Percentiles rank a stretch among this genome's conserved stretches.
These are phyloP conservation scores for Drosophila rellima DNA, from an alignment of 2,888 invertebrate species.

Conservation along the genomic window DNA sequence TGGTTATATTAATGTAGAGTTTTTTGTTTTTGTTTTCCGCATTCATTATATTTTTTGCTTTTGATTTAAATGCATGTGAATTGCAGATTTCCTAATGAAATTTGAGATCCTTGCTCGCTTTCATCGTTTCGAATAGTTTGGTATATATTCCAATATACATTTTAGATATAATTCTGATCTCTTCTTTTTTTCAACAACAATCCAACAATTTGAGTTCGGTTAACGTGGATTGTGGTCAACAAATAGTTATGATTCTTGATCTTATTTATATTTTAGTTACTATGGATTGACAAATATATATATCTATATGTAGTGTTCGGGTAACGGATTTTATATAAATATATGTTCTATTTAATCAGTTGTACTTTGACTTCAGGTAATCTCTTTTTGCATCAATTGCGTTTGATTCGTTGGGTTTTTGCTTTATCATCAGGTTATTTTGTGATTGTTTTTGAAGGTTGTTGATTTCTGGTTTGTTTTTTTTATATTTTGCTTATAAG, in stretches of 20 bases:
- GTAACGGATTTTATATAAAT: slow-evolving; percentile 12
- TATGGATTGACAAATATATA: slow-evolving; percentile 10
- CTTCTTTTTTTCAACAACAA: background rate
- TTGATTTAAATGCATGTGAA: no score
- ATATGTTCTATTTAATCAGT: slow-evolving; percentile 5
- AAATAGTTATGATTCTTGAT: slow-evolving; percentile 1
- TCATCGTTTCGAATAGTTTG: background rate
- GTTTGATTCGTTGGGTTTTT: slow-evolving; percentile 37
- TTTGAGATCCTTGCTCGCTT: background rate
- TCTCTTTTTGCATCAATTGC: slow-evolving; percentile 18
- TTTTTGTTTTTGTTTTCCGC: background rate
- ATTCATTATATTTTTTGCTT: background rate
- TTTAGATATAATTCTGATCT: background rate
- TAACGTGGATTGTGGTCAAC: slow-evolving; percentile 3
- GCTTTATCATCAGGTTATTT: slow-evolving; percentile 12
- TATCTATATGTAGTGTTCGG: slow-evolving; percentile 7
- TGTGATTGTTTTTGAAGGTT: background rate
- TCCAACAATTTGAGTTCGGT: slow-evolving; percentile 14
- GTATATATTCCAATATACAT: slow-evolving; percentile 9
- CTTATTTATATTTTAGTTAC: background rate
- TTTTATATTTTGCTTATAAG: background rate
- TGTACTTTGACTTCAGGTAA: slow-evolving; percentile 27
- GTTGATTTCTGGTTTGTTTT: slow-evolving; percentile 3
- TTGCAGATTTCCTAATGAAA: background rate
- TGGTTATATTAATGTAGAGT: background rate